phyloP scores from a whole-genome alignment of 2,888 invertebrate species.

The Aphodius granarius region DNA sequence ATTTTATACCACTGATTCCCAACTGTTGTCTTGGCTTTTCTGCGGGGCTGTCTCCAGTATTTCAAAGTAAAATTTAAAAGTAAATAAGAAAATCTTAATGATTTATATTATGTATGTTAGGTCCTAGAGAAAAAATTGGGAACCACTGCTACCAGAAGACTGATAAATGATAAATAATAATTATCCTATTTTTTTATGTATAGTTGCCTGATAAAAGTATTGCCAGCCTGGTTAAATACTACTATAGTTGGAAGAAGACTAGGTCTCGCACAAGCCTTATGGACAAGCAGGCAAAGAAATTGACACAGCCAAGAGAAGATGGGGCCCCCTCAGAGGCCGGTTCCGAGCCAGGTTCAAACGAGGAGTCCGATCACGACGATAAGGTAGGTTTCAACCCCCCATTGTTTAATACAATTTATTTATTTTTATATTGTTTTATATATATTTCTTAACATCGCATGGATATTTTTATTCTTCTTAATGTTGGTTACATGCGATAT shows the following conservation, averaged over 20 bases:
- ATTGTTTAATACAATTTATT: too few species aligned
- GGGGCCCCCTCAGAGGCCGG: constrained; percentile 75
- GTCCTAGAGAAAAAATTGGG: too few species aligned
- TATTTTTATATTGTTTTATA: background rate
- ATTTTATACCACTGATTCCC: background rate
- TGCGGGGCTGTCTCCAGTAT: too few species aligned
- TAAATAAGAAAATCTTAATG: too few species aligned
- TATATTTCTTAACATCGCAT: background rate
- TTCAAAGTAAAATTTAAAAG: too few species aligned
- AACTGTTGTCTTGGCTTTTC: too few species aligned
- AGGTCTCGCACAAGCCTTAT: constrained; percentile 89
- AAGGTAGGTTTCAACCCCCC: constrained; percentile 75
- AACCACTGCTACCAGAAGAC: too few species aligned
- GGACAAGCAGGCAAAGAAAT: constrained; percentile 79
- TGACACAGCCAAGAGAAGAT: constrained; percentile 70
- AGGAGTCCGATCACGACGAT: constrained; percentile 87
- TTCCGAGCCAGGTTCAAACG: constrained; percentile 81
- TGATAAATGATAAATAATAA: too few species aligned
- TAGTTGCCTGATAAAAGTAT: constrained; percentile 97
- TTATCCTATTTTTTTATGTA: too few species aligned
- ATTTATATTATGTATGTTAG: too few species aligned
- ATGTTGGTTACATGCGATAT: background rate
- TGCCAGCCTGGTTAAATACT: constrained; percentile 93
- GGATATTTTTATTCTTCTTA: background rate
- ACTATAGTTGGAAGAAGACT: constrained; percentile 98